Percentiles rank a stretch among this genome's conserved stretches.
These are phyloP conservation scores for Actinernus sp. DNA, from an alignment of 92 coral and sea anemone genomes.

Conservation along the genomic window DNA sequence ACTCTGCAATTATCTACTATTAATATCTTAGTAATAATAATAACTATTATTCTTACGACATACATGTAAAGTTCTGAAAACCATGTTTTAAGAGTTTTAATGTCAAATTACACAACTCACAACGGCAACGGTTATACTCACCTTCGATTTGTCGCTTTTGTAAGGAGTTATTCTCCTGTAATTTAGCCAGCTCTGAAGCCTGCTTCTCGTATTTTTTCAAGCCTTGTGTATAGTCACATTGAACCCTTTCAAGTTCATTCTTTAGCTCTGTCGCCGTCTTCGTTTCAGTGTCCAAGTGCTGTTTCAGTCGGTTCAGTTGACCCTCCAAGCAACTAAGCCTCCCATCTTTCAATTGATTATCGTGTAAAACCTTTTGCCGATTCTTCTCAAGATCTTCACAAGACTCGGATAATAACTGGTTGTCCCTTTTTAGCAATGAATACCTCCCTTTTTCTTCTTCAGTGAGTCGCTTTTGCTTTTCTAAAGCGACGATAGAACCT, in stretches of 20 bases:
- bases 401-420: conserved; percentile 64
- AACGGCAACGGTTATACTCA: conserved; percentile 20
- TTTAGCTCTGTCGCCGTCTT: conserved; percentile 56
- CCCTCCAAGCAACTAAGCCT: conserved; percentile 82
- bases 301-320: conserved; percentile 66
- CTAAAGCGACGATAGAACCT: conserved; percentile 77
- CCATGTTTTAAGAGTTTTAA: too few species aligned
- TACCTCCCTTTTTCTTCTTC: conserved; percentile 77
- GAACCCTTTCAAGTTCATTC: conserved; percentile 68
- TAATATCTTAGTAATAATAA: too few species aligned
- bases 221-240: conserved; percentile 59
- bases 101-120: neutral
- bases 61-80: too few species aligned
- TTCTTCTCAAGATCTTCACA: conserved; percentile 82
- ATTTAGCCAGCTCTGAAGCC: conserved; percentile 65
- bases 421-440: conserved; percentile 68
- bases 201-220: conserved; percentile 68
- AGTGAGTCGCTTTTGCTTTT: conserved; percentile 80
- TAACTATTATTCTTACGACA: too few species aligned
- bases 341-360: conserved; percentile 75
- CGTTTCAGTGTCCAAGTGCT: conserved; percentile 66
- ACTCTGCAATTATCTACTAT: too few species aligned
- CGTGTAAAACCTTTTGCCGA: conserved; percentile 74
- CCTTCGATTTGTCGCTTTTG: conserved; percentile 84
- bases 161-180: conserved; percentile 69